These are phyloP conservation scores for Heliconius hermathena DNA, from an alignment of 1,140 invertebrate genomes.

Conservation along the genomic window DNA sequence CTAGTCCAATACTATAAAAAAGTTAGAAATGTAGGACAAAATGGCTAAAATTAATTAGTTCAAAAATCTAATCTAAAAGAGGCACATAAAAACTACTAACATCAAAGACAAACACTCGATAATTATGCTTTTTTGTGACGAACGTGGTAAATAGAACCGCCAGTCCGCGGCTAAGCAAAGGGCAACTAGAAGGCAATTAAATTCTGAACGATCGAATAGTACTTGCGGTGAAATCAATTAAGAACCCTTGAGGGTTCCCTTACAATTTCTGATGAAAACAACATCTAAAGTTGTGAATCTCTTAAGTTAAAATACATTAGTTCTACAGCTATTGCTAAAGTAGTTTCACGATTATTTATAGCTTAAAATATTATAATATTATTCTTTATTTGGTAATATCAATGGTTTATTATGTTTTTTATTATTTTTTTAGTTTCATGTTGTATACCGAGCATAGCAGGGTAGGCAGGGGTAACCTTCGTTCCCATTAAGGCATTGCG, in stretches of 20 bases:
- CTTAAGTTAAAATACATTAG: constrained; percentile 16
- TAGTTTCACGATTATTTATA: not conserved
- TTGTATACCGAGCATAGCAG: no score
- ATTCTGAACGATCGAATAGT: constrained; percentile 5
- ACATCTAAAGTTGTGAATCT: constrained; percentile 27
- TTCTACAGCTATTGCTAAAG: not conserved
- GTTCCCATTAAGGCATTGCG: no score
- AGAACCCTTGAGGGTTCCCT: constrained; percentile 8
- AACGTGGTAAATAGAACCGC: not conserved
- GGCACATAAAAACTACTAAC: not conserved
- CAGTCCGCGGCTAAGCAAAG: not conserved
- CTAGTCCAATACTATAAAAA: no score
- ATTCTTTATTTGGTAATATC: not conserved
- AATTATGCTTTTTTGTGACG: not conserved
- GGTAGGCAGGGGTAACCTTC: no score
- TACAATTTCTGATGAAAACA: constrained; percentile 22
- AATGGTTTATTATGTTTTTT: no score
- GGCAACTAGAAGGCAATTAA: not conserved
- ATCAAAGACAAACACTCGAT: not conserved
- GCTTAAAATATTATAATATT: no score
- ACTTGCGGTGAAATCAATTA: constrained; percentile 23
- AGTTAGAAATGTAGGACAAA: no score
- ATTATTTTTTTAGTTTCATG: no score
- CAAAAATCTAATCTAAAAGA: not conserved
- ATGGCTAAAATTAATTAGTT: no score